Evolutionary conservation across 2,888 invertebrate genomes (phyloP).

Genomic region (Amaurobius ferox): DNA sequence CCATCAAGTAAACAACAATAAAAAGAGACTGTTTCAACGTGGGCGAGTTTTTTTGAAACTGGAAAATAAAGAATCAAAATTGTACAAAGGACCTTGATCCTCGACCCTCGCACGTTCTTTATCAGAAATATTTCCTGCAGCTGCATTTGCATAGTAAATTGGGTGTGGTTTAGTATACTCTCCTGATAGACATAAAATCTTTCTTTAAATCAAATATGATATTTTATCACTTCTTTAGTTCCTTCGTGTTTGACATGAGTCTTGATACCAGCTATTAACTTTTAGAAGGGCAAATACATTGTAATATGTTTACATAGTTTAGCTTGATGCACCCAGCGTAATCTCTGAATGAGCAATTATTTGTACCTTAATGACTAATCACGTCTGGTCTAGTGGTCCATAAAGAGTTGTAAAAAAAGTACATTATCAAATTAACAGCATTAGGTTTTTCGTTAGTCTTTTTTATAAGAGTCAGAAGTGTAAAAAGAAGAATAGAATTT

Average conservation of each 20-base stretch:
- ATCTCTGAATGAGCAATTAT: too few relatives aligned
- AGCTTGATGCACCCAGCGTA: too few relatives aligned
- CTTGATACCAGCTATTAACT: too few relatives aligned
- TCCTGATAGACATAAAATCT: constrained; percentile 37
- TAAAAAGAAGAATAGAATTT: too few relatives aligned
- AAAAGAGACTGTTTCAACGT: constrained; percentile 18
- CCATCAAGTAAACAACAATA: constrained; percentile 11
- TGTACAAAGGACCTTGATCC: constrained; percentile 15
- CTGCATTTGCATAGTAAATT: constrained; percentile 43
- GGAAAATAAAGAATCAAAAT: background rate
- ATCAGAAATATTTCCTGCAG: constrained; percentile 19
- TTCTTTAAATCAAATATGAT: constrained; percentile 24
- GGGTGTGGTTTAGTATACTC: constrained; percentile 35
- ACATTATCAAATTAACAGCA: too few relatives aligned
- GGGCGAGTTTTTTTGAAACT: background rate
- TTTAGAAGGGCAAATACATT: too few relatives aligned
- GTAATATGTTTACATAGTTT: too few relatives aligned
- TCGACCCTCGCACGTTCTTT: constrained; percentile 6
- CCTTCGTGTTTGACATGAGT: constrained; percentile 22
- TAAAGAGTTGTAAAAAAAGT: too few relatives aligned
- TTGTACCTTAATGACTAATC: too few relatives aligned
- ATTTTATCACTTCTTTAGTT: constrained; percentile 11
- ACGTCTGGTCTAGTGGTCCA: too few relatives aligned
- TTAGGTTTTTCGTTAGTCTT: too few relatives aligned
- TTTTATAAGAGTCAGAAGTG: too few relatives aligned